Evolutionary conservation across 2,797 vertebrate genomes (phyloP), one percentile per base, ranked within the genome.

Genomic region (Jordanella pulchra): DNA sequence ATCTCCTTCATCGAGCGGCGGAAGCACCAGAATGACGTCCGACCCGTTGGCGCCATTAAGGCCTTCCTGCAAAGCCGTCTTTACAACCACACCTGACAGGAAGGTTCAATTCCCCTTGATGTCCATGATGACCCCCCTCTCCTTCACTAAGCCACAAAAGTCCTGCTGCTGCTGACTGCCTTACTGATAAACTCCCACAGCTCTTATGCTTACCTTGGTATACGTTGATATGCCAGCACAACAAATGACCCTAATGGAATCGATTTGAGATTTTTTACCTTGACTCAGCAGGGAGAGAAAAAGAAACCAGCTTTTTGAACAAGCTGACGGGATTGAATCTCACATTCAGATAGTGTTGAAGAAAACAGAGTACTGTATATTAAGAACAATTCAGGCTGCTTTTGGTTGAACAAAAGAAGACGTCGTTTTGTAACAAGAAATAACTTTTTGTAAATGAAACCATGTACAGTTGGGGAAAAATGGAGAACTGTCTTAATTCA

Each of bases 1-100:
- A 96, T 96, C 86, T 96, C 96, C 21, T 98, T 98, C 96, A 96
- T 97, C 77, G 96, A 97, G 93, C 95, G 96, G 91, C 95, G 97
- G 86, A 97, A 97, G 94, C 97, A 97, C 95, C 97, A 97, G 95
- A 97, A 97, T 78, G 97, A 98, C 84, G 92, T 95, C 84, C 95
- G 96, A 89, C 95, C 96, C 79, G 93, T 97, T 70, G 93, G 95
- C 90, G 92, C 94, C 90, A 92, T 97, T 83, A 96, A 95, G 92
- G 94, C 95, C 94, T 97, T 97, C 91, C 89, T 98, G 82, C 96
- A 96, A 89, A 97, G 95, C 94, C 96, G 96, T 88, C 95, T 97
- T 89, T 92, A 95, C 89, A 95, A 95, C 91, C 94, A 94, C 93
- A 93, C 94, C 89, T 97, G 92, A 96, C 17, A 11, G 14, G 69